Evolutionary conservation across 1,140 invertebrate species (phyloP).

Genomic region (Ceratosolen fusciceps): DNA sequence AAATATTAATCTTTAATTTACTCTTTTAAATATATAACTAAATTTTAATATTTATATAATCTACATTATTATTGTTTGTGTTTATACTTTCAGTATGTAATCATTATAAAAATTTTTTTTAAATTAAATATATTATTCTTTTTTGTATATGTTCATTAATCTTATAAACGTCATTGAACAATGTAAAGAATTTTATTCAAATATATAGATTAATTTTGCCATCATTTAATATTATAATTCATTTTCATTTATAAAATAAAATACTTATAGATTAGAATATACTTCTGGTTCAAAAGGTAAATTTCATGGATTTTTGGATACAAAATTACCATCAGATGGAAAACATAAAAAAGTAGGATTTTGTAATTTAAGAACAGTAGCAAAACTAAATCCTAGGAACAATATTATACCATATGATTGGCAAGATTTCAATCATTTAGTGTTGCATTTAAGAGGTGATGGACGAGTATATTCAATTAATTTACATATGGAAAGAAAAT

Average conservation of each 20-base stretch:
- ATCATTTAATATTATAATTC: not conserved
- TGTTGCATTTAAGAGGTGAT: slow-evolving; percentile 90
- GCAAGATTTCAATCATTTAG: slow-evolving; percentile 84
- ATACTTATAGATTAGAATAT: slow-evolving; percentile 70
- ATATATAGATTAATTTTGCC: too few species aligned
- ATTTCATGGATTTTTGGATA: slow-evolving; percentile 83
- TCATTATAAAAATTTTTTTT: not conserved
- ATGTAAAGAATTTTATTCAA: too few species aligned
- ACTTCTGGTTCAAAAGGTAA: slow-evolving; percentile 80
- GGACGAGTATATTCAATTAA: slow-evolving; percentile 89
- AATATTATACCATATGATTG: slow-evolving; percentile 80
- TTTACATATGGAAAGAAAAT: slow-evolving; percentile 78
- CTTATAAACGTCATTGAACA: too few species aligned
- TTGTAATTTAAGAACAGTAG: slow-evolving; percentile 80
- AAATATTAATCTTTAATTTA: too few species aligned
- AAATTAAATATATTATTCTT: too few species aligned
- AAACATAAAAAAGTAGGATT: slow-evolving; percentile 81
- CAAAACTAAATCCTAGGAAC: slow-evolving; percentile 86
- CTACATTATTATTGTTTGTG: not conserved
- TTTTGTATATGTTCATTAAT: too few species aligned
- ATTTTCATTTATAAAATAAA: slow-evolving; percentile 1
- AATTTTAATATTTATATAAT: too few species aligned
- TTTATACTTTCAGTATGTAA: not conserved
- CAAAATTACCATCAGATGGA: slow-evolving; percentile 85
- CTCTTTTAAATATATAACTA: too few species aligned